Conservation (phyloP, 2,888 invertebrate genomes). For the Acanthococcus lagerstroemiae region DNA sequence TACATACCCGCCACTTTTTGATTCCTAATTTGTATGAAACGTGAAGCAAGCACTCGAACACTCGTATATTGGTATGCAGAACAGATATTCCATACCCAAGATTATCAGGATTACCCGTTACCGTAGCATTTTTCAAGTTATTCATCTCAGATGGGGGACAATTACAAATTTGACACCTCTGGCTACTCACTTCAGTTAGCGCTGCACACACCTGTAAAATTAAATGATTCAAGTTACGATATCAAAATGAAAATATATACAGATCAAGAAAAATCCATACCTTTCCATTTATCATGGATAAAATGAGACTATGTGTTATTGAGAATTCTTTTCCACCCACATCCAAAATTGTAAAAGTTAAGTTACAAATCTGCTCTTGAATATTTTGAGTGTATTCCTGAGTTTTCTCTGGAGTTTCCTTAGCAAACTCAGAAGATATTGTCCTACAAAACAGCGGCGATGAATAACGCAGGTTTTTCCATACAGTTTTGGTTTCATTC, state of each 20-base stretch:
- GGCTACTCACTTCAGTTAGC: background rate
- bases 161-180: background rate
- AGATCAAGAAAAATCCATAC: background rate
- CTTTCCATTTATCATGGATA: background rate
- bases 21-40: background rate
- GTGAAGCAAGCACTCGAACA: background rate
- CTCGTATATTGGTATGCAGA: background rate
- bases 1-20: background rate
- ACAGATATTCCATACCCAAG: background rate
- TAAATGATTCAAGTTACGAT: background rate
- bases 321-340: background rate
- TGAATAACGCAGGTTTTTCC: background rate
- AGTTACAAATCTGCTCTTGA: background rate
- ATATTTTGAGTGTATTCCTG: background rate
- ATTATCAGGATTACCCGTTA: background rate
- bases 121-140: background rate
- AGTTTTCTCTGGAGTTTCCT: background rate
- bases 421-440: background rate
- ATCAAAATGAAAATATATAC: background rate
- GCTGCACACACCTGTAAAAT: background rate
- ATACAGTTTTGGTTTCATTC: background rate
- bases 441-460: background rate
- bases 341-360: background rate
- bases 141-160: background rate
- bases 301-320: background rate